Evolutionary conservation across 1,140 invertebrate genomes (phyloP), one percentile per base, ranked within the genome.

Genomic region (Drosophila pallidifrons): DNA sequence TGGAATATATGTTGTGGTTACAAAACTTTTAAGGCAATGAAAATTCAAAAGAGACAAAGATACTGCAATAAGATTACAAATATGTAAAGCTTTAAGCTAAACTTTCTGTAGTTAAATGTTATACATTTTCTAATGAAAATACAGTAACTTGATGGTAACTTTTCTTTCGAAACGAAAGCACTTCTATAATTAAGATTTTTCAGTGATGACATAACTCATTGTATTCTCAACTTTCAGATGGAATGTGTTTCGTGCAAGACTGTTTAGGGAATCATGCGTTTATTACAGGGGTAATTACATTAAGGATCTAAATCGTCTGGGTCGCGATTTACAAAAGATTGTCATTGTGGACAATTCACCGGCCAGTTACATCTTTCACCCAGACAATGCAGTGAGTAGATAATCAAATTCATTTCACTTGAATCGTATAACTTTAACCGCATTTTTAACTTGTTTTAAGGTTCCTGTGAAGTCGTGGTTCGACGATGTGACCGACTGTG

Each of bases 221-320:
- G 0, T 3, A 13, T 4, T 43, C 13, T 38, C 0, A 25, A 13
- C n/a, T 43, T 71, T 3, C 80, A 97, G 97, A 94, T 99, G 98
- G 98, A 97, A 97, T 91, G 98, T 99, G 57, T 99, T 99, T 94
- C 95, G 98, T 90, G 96, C 98, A 77, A 95, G 99, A 90, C 94
- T 99, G 83, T 99, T 99, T 95, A 96, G 99, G 93, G 99, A 99
- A 95, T 99, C 99, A 71, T 99, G 99, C 95, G 98, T 99, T 93
- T 99, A 99, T 95, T 98, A 99, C 94, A 95, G 98, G 93, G 99
- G 99, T 81, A 99, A 99, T 95, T 99, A 99, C 94, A 99, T 99
- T 80, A 99, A 99, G 95, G 99, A 99, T 95, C 95, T 99, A 79
- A 98, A 98, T 94, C 97, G 98, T 93, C 94, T 99, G 77, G 99